Evolutionary conservation across 2,113 vertebrate species (phyloP), one percentile per base, ranked within the genome.

Genomic region (Tachysurus vachellii): DNA sequence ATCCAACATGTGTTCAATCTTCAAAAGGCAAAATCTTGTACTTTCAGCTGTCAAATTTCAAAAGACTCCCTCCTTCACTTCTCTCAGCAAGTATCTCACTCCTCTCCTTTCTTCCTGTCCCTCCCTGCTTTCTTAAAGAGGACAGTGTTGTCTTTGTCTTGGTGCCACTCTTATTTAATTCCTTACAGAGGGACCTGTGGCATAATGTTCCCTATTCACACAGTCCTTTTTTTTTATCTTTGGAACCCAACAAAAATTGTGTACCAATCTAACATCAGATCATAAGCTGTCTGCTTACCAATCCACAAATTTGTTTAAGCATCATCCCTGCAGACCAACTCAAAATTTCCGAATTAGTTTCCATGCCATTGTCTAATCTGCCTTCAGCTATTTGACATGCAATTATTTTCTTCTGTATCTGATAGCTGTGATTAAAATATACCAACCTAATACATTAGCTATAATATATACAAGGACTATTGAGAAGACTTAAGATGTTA

Each of bases 141-240:
- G 86, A 94, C 92, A 93, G 85, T 89, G 84, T 70, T 86, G 89
- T 89, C 90, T 92, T 93, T 94, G 92, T 93, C 88, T 90, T 76
- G 36, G 71, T 76, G 90, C 86, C 90, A 59, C 87, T 88, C 83
- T 91, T 89, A 81, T 91, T 88, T 88, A 92, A 90, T 92, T 91
- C 88, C 85, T 88, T 75, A 82, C 84, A 87, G 83, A 87, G 62
- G 76, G 81, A 86, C 71, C 71, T 85, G 86, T 90, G 80, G 88
- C 90, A 91, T 88, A 93, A 88, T 86, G 68, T 89, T 71, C 85
- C 89, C 80, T 53, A 87, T 93, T 90, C 86, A 90, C 83, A 80
- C 82, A 62, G 50, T 87, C 68, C 87, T 87, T 89, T 88, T 89
- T 88, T 76, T 90, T 17, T 54, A 91, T 89, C 89, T 86, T 53